Conservation (phyloP, 2,113 vertebrate species). For the Mus musculus region DNA sequence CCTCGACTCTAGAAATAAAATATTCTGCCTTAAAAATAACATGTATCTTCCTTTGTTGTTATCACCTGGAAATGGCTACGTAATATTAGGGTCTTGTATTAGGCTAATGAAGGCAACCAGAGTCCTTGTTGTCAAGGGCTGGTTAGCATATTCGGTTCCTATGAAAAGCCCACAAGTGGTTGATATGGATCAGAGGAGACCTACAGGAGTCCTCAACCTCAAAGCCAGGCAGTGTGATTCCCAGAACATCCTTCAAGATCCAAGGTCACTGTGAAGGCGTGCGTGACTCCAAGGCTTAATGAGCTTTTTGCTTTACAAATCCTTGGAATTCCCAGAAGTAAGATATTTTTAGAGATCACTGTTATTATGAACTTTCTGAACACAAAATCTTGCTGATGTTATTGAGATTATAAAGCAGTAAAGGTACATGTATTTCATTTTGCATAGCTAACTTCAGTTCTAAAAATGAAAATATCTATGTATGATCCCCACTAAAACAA, state of each 20-base stretch:
- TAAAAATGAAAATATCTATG: conserved; percentile 53
- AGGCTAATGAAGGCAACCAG: background rate
- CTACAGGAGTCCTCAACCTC: background rate
- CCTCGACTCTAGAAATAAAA: background rate
- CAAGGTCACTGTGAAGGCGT: conserved; percentile 17
- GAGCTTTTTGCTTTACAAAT: conserved; percentile 59
- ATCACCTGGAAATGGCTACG: background rate
- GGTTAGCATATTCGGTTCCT: background rate
- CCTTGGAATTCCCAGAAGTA: background rate
- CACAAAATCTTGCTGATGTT: conserved; percentile 45
- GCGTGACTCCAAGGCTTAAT: conserved; percentile 4
- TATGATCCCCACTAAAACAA: conserved; percentile 19
- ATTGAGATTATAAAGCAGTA: background rate
- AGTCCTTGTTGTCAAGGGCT: background rate
- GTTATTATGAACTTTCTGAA: conserved; percentile 34
- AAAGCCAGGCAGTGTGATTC: background rate
- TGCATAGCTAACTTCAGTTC: conserved; percentile 36
- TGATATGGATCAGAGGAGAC: background rate
- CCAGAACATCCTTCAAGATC: background rate
- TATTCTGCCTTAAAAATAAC: background rate
- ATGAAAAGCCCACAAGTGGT: background rate
- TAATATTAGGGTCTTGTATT: background rate
- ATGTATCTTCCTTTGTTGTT: background rate
- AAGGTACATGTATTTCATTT: conserved; percentile 2
- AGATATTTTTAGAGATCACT: background rate